Evolutionary conservation across 2,888 invertebrate species (phyloP).

Genomic region (Drosophila neonasuta): DNA sequence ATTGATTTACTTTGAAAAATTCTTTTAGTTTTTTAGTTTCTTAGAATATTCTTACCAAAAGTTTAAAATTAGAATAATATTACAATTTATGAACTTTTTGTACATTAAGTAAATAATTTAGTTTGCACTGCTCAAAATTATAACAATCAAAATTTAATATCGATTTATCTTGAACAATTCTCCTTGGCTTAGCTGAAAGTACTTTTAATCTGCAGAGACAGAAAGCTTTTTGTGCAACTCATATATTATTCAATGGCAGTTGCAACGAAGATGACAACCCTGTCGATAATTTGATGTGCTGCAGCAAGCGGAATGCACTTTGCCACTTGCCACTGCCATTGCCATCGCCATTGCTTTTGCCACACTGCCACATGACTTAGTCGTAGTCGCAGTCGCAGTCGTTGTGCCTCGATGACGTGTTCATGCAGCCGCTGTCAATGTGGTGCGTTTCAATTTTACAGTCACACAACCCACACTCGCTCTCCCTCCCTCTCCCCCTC

Average conservation of each 20-base stretch:
- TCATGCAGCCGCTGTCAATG: constrained; percentile 68
- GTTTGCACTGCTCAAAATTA: no score
- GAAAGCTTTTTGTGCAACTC: not conserved
- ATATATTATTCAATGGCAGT: not conserved
- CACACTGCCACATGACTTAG: constrained; percentile 16
- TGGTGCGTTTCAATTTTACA: constrained; percentile 68
- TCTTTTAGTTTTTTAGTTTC: no score
- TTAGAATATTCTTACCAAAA: no score
- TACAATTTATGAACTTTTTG: no score
- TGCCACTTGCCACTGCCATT: constrained; percentile 28
- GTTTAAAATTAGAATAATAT: no score
- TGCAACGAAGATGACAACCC: constrained; percentile 50
- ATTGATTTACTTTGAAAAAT: no score
- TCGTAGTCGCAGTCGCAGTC: constrained; percentile 25
- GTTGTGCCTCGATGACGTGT: constrained; percentile 64
- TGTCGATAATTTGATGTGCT: constrained; percentile 32
- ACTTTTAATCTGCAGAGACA: not conserved
- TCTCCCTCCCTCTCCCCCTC: not conserved
- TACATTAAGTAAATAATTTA: no score
- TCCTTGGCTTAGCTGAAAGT: no score
- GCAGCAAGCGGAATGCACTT: constrained; percentile 39
- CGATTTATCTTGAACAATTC: no score
- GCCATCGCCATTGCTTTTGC: constrained; percentile 1
- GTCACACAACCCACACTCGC: constrained; percentile 26
- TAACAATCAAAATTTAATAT: no score